Percentiles rank a stretch among this genome's conserved stretches.
Conservation (phyloP, 2,888 invertebrate genomes). For the Melinaea menophilus region DNA sequence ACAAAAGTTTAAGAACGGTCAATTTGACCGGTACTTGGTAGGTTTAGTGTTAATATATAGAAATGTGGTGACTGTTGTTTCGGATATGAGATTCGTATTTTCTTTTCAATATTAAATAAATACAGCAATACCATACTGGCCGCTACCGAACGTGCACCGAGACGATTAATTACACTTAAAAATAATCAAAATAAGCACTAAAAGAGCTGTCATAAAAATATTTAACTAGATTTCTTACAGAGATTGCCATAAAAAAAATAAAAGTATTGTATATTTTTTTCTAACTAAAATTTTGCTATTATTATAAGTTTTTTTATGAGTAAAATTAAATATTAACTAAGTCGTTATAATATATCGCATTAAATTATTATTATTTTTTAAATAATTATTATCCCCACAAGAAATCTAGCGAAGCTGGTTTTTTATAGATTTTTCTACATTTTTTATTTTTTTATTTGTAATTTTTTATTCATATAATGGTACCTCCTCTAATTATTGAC, state of each 20-base stretch:
- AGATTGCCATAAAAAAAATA: not conserved
- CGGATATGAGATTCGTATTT: not conserved
- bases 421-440: conserved; percentile 30
- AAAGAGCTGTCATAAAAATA: conserved; percentile 34
- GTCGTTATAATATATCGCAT: no score
- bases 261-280: not conserved
- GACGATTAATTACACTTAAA: conserved; percentile 23
- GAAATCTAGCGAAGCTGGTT: conserved; percentile 38
- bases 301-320: not conserved
- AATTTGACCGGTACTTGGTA: not conserved
- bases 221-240: conserved; percentile 21
- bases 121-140: conserved; percentile 25
- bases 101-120: not conserved
- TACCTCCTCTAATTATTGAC: conserved; percentile 43
- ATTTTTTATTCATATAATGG: conserved; percentile 54
- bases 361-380: no score
- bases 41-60: not conserved
- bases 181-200: conserved; percentile 41
- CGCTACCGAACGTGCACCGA: conserved; percentile 24
- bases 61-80: not conserved
- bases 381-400: conserved; percentile 39
- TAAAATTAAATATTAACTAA: no score
- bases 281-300: not conserved
- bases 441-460: conserved; percentile 63
- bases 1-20: no score